Conservation (phyloP, 1,140 invertebrate genomes). For the Oedothorax gibbosus region DNA sequence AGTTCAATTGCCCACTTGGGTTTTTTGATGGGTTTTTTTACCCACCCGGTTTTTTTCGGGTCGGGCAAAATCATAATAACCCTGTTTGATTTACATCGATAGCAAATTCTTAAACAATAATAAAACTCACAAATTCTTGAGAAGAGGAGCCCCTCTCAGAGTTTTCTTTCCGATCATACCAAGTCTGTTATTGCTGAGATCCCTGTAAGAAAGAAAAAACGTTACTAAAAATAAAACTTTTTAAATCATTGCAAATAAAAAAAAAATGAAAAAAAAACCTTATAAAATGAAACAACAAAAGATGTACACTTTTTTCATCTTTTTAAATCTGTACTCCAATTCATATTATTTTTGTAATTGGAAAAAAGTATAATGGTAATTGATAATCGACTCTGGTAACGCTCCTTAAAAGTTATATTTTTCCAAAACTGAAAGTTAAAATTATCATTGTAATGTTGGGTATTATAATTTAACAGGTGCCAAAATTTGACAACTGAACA, state of each 20-base stretch:
- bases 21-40: too few species aligned
- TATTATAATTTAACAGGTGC: too few species aligned
- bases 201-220: conserved; percentile 76
- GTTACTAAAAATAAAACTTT: background rate
- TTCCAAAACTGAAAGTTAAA: too few species aligned
- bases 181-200: conserved; percentile 92
- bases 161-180: conserved; percentile 88
- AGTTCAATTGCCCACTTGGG: too few species aligned
- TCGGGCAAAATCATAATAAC: too few species aligned
- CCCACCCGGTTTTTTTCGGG: too few species aligned
- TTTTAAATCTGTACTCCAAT: background rate
- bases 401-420: too few species aligned
- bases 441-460: too few species aligned
- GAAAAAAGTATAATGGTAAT: background rate
- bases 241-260: background rate
- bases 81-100: too few species aligned
- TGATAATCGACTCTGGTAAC: too few species aligned
- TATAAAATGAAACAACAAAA: background rate
- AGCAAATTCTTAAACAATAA: background rate
- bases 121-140: conserved; percentile 82
- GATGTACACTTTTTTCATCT: background rate
- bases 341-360: background rate
- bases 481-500: too few species aligned
- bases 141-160: conserved; percentile 82
- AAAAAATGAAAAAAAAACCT: background rate